A percentile compares a stretch with the other conserved stretches of the same genome.
These are phyloP conservation scores for Acanthopleura granulata DNA, from an alignment of 2,888 invertebrate species.

Conservation along the genomic window DNA sequence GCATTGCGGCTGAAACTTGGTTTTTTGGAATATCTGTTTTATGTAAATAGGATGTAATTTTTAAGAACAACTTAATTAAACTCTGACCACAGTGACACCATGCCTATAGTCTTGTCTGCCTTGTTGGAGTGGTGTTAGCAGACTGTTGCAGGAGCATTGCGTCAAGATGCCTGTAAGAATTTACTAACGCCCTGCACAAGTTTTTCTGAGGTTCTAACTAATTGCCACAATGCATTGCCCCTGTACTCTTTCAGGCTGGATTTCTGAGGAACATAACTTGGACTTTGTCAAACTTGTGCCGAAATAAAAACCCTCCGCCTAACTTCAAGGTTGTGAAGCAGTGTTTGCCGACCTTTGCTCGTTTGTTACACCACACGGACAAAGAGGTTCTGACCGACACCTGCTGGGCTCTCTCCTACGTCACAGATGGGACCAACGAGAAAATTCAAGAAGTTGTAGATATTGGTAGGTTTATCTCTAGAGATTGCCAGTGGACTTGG, in stretches of 20 bases:
- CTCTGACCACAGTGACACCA: too few species aligned
- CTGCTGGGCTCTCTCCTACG: conserved; percentile 95
- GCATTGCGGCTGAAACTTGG: conserved; percentile 19
- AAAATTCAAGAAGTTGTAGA: conserved; percentile 80
- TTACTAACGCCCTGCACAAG: background rate
- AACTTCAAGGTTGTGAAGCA: conserved; percentile 81
- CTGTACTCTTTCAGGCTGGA: conserved; percentile 64
- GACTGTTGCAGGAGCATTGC: too few species aligned
- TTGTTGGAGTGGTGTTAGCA: too few species aligned
- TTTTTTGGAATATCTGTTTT: too few species aligned
- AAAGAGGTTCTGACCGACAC: conserved; percentile 87
- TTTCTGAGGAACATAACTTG: conserved; percentile 89
- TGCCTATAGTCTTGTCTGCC: too few species aligned
- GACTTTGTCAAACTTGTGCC: conserved; percentile 93
- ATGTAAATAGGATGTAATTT: too few species aligned
- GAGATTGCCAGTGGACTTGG: background rate
- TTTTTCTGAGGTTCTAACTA: background rate
- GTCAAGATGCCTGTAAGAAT: too few species aligned
- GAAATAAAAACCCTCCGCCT: conserved; percentile 93
- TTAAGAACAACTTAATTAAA: too few species aligned
- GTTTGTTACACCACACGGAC: conserved; percentile 80
- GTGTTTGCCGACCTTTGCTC: conserved; percentile 82
- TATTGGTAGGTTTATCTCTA: conserved; percentile 45
- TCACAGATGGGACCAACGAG: conserved; percentile 92
- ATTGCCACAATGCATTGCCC: too few species aligned